Percentiles rank a stretch among this genome's conserved stretches.
phyloP scores from a whole-genome alignment of 2,888 invertebrate genomes.

The Aporophyla nigra region DNA sequence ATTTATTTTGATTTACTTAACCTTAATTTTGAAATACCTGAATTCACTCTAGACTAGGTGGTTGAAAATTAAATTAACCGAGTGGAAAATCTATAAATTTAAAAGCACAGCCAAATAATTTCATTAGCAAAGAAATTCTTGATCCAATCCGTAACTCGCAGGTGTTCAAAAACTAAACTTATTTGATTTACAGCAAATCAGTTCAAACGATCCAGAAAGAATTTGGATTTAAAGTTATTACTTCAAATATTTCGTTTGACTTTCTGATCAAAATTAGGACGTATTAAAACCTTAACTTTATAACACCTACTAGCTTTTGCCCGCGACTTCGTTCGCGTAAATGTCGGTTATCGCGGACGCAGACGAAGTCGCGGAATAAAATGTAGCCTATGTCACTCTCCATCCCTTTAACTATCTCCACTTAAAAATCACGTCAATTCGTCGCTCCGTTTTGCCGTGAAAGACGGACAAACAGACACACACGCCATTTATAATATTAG shows the following conservation, averaged over 20 bases:
- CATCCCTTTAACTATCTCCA: too few species aligned
- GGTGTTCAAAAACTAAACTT: slow-evolving; percentile 57
- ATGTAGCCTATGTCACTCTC: too few species aligned
- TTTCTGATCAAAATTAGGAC: slow-evolving; percentile 6
- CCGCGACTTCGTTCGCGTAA: too few species aligned
- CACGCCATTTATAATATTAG: too few species aligned
- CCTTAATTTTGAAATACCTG: slow-evolving; percentile 20
- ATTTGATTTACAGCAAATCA: slow-evolving; percentile 51
- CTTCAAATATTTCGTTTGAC: slow-evolving; percentile 28
- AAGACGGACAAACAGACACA: too few species aligned
- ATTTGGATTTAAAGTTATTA: slow-evolving; percentile 28
- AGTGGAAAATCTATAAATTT: slow-evolving; percentile 44
- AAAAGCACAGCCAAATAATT: slow-evolving; percentile 31
- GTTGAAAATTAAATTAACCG: slow-evolving; percentile 35
- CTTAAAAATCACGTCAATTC: too few species aligned
- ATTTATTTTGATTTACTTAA: slow-evolving; percentile 4
- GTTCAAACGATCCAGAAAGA: slow-evolving; percentile 50
- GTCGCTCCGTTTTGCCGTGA: too few species aligned
- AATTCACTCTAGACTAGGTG: slow-evolving; percentile 13
- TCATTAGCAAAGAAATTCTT: slow-evolving; percentile 41
- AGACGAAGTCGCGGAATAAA: too few species aligned
- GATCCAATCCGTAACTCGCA: slow-evolving; percentile 44
- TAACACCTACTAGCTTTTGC: too few species aligned
- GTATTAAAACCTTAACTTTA: not conserved
- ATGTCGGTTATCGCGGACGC: too few species aligned